Evolutionary conservation across 1,140 invertebrate species (phyloP), one percentile per base, ranked within the genome.

Genomic region (Andricus grossulariae): DNA sequence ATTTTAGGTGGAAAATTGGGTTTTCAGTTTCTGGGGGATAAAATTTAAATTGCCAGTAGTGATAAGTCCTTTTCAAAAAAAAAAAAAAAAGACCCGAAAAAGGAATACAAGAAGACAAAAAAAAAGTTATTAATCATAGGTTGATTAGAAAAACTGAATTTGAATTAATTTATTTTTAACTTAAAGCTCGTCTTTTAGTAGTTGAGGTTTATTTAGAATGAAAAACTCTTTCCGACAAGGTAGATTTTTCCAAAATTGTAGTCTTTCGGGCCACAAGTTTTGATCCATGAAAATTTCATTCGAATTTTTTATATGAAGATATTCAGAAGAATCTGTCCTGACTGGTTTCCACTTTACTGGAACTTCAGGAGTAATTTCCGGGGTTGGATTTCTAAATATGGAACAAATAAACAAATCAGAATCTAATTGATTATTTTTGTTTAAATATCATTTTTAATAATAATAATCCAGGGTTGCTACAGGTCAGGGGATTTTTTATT

Each of bases 261-360:
- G 83, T 79, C 92, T 87, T 0, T 92, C 84, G 7, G 45, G 54
- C 0, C 88, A 84, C 8, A 93, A 84, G 73, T 91, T 87, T 6
- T 85, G 76, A 3, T 81, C 81, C 92, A 92, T 93, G 19, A 71
- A 73, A 18, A 91, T 79, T 7, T 84, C 75, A 6, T 87, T 76
- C 1, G 87, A 84, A 50, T 83, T 79, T 50, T 87, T 88, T 79
- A 93, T 92, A 66, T 87, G 75, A 45, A 92, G 86, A 79, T 92
- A 93, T 77, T 93, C 91, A 54, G 92, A 86, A 3, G 85, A 74
- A 3, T 87, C 32, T 0, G 89, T 89, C 51, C 83, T 88, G 0
- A 92, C 86, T 50, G 92, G 92, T n/a, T 87, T 85, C 93, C 93
- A 93, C 77, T 91, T 92, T 0, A 88, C 21, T 11, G 89, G 86